Base-by-base conservation (phyloP, 2,888 invertebrate species). In the Xanthorhoe designata region DNA sequence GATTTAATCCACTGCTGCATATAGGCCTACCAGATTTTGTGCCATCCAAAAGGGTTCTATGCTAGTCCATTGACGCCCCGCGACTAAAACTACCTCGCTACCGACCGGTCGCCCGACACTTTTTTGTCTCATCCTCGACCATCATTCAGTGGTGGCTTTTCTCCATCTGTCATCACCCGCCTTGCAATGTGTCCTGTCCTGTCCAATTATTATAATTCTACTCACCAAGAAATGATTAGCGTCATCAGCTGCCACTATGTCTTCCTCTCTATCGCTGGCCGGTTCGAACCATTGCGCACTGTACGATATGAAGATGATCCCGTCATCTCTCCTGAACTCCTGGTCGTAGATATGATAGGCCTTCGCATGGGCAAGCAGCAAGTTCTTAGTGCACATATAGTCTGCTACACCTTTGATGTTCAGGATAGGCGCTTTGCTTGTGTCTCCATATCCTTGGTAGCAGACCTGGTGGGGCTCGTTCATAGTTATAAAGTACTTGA, bases 221-320 rank as follows among this genome's bases (percentile, higher is more conserved):
- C 83, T 80, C 72, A 91, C 91, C 80, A 89, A 86, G 75, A 94
- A 94, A 68, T 93, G 91, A 77, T 89, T 82, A 47, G 87, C 82
- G 15, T 90, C 88, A 60, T 94, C 88, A 0, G 94, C 93, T 18
- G 80, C 82, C 35, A 64, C 51, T 5, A 61, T 61, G 76, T 94
- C 94, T 45, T 90, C 87, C 2, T 90, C 81, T 0, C 82, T 85
- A 62, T 82, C 86, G 1, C 29, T 64, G 6, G 67, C 70, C 8
- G 95, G 92, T 71, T 94, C 90, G 50, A 87, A 89, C 90, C 93
- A 94, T 67, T 80, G 84, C 1, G 94, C 94, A 72, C 94, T 95
- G 78, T 94, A 94, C 0, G 93, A 89, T 2, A 95, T 86, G 66
- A 81, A 80, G 13, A 82, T 69, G 0, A 69, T 87, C 82, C 75